Base-by-base conservation (phyloP, 1,140 invertebrate species). In the Dendroctonus ponderosae region DNA sequence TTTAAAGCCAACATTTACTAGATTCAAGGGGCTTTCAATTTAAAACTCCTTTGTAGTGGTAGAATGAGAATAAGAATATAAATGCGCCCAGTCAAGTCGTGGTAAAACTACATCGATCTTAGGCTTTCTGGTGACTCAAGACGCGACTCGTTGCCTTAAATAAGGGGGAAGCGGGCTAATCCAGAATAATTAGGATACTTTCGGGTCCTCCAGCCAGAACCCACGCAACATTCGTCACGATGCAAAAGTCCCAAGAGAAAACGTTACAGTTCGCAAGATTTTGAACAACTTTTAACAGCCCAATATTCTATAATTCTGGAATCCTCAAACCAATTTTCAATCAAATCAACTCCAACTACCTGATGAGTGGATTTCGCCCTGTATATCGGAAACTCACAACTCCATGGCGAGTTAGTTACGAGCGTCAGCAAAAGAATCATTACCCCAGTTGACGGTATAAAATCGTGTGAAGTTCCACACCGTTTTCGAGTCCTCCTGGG, bases 181-280 rank as follows among this genome's bases (percentile, higher is more conserved):
- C 53, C 46, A 66, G 58, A 66, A 66, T 51, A 66, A 66, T 58
- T 64, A 64, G 42, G 38, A 37, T n/a, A 54, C 62, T 64, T 56
- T 57, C 46, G 39, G 48, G 49, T 46, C 62, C 51, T 39, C 39
- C 43, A 41, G 62, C 62, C 62, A 50, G 37, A 40, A 41, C 7
- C 12, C 38, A 53, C 49, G 43, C 60, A 41, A n/a, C 50, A 62
- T 62, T 52, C 49, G 60, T 62, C 60, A 52, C 14, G 38, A n/a
- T 62, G 60, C 51, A 49, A 62, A 62, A 62, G 49, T 42, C 37
- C 9, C 48, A 7, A 2, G 38, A 5, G 49, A 14, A 62, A 52
- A 48, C 43, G 7, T 56, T 49, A 5, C 52, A 52, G 15, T 51
- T 62, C 12, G 44, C 44, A 46, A 46, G 2, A 46, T 4, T 46